Evolutionary conservation across 2,888 invertebrate genomes (phyloP).

Genomic region (Frankliniella fusca): DNA sequence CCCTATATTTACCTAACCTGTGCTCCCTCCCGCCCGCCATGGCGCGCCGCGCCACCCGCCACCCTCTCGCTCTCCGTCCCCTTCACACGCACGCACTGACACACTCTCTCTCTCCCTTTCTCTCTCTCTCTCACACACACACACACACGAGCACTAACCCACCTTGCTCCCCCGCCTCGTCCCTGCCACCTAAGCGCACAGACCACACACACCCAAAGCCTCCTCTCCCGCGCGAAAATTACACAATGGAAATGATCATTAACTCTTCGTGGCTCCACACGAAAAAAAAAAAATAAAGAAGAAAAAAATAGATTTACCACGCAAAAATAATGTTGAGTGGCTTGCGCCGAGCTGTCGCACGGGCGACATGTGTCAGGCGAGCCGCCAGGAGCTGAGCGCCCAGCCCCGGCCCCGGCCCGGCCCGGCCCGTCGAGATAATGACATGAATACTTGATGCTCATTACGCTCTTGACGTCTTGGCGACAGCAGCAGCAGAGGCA

Average conservation of each 20-base stretch:
- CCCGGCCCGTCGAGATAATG: background rate
- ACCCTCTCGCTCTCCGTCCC: background rate
- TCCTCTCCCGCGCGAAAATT: too few species aligned
- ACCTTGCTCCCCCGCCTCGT: background rate
- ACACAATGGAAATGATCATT: too few species aligned
- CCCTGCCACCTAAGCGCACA: too few species aligned
- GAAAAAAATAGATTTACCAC: background rate
- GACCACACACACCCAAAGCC: too few species aligned
- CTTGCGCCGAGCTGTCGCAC: too few species aligned
- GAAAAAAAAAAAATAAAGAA: too few species aligned
- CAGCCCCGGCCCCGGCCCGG: too few species aligned
- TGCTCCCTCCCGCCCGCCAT: background rate
- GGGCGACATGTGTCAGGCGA: too few species aligned
- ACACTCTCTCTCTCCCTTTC: background rate
- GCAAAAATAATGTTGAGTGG: background rate
- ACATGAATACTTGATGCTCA: conserved; percentile 22
- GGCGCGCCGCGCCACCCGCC: background rate
- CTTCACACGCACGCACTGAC: background rate
- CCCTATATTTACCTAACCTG: conserved; percentile 18
- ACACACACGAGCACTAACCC: background rate
- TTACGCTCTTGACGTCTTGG: conserved; percentile 6
- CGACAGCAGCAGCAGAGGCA: background rate
- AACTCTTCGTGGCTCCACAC: background rate
- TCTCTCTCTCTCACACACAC: background rate
- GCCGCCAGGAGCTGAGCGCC: too few species aligned